Base-by-base conservation (phyloP, 2,113 vertebrate genomes). In the Casuarius casuarius region DNA sequence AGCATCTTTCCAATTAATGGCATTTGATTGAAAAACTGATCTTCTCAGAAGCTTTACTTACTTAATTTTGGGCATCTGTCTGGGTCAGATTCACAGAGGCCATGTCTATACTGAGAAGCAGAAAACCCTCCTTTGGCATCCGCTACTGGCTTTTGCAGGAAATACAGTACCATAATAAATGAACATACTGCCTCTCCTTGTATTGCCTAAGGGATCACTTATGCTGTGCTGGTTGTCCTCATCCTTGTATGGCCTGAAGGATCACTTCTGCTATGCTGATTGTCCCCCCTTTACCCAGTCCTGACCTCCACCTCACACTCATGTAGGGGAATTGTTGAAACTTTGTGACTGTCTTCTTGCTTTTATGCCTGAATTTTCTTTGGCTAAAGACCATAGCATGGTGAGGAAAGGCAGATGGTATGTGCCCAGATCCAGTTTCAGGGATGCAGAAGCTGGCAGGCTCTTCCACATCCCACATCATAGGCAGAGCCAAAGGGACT, bases 321-420 rank as follows among this genome's bases (percentile, higher is more conserved):
- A 54, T 81, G 77, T 28, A 46, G 61, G 31, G 31, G 7, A 84
- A 84, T 59, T 87, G 61, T 51, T 92, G 59, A 86, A 89, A 80
- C 68, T 90, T 89, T 89, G 61, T 86, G 79, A 74, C 52, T 93
- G 31, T 71, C 61, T 89, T 95, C 76, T 89, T 66, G 40, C 81
- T 74, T 81, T 11, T 59, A 49, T 63, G 80, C 71, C 80, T 92
- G 70, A 89, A 92, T 78, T 46, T 81, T 91, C 73, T 91, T 81
- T 94, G 92, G 84, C 94, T 78, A 76, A 90, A 87, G 87, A 84
- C 13, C 52, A 89, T 44, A 78, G 87, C 51, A 65, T 71, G 81
- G 44, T 48, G 31, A 95, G 66, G 51, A 94, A 92, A 95, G 91
- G 87, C 96, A 97, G 93, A 95, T 94, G 93, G 91, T 89, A 51